Percentiles rank a stretch among this genome's conserved stretches.
These are phyloP conservation scores for Galemys pyrenaicus DNA, from an alignment of 2,113 vertebrate species.

Conservation along the genomic window DNA sequence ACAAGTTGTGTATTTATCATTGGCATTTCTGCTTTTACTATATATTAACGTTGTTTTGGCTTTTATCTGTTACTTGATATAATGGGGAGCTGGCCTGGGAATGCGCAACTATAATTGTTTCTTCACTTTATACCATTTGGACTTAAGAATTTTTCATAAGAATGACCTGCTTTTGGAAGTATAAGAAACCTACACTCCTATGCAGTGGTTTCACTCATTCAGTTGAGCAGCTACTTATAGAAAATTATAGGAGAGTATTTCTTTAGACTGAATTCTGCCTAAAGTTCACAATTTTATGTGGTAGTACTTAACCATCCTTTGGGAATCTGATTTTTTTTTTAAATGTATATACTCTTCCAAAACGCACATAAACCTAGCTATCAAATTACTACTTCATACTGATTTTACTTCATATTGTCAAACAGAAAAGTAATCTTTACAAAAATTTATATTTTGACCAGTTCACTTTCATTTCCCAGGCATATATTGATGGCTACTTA, in stretches of 20 bases:
- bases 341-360: neutral
- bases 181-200: neutral
- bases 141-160: neutral
- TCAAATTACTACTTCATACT: neutral
- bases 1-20: neutral
- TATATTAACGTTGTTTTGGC: neutral
- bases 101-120: neutral
- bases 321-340: neutral
- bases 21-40: neutral
- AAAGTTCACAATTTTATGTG: neutral
- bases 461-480: neutral
- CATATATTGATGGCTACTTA: constrained; percentile 32
- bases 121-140: neutral
- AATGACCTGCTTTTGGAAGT: neutral
- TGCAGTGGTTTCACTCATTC: neutral
- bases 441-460: constrained; percentile 12
- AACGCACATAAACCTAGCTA: neutral
- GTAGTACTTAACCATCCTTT: neutral
- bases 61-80: neutral
- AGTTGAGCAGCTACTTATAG: neutral
- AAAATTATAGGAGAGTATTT: neutral
- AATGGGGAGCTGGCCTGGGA: neutral
- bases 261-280: neutral
- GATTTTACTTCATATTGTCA: neutral
- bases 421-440: neutral